These are phyloP conservation scores for Zosterops lateralis DNA, from an alignment of 2,113 vertebrate genomes.

Conservation along the genomic window DNA sequence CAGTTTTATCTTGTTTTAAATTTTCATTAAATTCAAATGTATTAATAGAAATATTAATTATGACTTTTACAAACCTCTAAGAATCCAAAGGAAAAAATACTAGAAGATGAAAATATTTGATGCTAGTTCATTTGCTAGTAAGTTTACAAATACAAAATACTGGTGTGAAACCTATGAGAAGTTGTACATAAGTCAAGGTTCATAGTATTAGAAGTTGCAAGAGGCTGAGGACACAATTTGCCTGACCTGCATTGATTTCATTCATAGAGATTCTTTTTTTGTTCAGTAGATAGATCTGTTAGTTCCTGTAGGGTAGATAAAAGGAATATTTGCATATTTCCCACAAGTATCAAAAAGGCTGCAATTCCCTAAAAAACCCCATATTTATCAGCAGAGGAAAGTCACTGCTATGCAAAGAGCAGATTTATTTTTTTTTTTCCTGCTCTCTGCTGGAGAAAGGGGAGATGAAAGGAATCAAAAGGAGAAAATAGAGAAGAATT, in stretches of 20 bases:
- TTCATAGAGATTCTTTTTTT: background rate
- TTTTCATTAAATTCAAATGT: background rate
- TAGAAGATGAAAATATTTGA: background rate
- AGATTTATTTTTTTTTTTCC: background rate
- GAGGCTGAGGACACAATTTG: background rate
- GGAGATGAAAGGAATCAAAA: background rate
- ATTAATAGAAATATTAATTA: background rate
- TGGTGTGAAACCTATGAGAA: background rate
- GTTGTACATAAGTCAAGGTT: background rate
- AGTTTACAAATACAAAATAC: background rate
- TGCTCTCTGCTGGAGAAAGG: fast-evolving
- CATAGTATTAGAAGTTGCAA: background rate
- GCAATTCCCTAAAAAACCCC: background rate
- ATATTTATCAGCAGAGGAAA: background rate
- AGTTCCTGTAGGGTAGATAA: background rate
- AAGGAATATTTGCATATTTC: background rate
- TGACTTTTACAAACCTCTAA: background rate
- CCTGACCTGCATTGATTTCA: background rate
- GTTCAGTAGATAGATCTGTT: background rate
- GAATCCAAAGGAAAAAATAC: background rate
- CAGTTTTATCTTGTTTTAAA: background rate
- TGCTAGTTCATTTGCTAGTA: background rate
- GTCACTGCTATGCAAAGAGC: background rate
- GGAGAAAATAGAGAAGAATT: background rate
- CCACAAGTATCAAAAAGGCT: background rate